phyloP scores from a whole-genome alignment of 2,113 vertebrate genomes.

The Callionymus lyra region DNA sequence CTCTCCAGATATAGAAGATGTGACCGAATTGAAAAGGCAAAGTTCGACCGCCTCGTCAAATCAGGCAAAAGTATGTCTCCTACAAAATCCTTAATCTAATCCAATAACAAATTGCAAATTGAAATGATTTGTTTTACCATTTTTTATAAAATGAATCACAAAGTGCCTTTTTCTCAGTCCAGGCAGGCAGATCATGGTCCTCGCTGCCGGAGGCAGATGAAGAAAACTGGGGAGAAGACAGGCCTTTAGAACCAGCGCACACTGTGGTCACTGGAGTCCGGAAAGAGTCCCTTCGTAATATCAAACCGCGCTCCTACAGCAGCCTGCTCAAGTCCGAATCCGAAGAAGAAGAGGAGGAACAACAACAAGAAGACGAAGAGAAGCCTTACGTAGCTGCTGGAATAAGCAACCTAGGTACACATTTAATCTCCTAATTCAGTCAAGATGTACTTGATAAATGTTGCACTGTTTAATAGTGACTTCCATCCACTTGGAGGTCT shows the following conservation, averaged over 20 bases:
- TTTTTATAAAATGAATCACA: not conserved
- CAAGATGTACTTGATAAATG: too few species aligned
- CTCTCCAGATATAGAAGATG: constrained; percentile 73
- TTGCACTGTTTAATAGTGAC: too few species aligned
- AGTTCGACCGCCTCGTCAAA: constrained; percentile 56
- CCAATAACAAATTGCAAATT: not conserved
- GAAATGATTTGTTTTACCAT: not conserved
- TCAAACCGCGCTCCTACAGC: constrained; percentile 77
- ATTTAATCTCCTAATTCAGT: too few species aligned
- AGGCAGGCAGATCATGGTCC: constrained; percentile 23
- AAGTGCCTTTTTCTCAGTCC: constrained; percentile 38
- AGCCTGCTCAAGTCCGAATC: constrained; percentile 79
- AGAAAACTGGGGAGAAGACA: constrained; percentile 28
- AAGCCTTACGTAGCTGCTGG: constrained; percentile 19
- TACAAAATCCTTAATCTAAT: not conserved
- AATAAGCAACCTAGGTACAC: constrained; percentile 35
- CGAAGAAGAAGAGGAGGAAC: constrained; percentile 52
- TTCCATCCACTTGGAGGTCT: too few species aligned
- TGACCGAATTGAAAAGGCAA: constrained; percentile 73
- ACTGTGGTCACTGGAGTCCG: constrained; percentile 38
- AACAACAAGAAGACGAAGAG: not conserved
- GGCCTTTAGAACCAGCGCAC: constrained; percentile 29
- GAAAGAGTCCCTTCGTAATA: constrained; percentile 75
- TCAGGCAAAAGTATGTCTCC: constrained; percentile 71
- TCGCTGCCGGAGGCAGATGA: constrained; percentile 48